phyloP scores from a whole-genome alignment of 2,888 invertebrate species.

The Blastobasis adustella region DNA sequence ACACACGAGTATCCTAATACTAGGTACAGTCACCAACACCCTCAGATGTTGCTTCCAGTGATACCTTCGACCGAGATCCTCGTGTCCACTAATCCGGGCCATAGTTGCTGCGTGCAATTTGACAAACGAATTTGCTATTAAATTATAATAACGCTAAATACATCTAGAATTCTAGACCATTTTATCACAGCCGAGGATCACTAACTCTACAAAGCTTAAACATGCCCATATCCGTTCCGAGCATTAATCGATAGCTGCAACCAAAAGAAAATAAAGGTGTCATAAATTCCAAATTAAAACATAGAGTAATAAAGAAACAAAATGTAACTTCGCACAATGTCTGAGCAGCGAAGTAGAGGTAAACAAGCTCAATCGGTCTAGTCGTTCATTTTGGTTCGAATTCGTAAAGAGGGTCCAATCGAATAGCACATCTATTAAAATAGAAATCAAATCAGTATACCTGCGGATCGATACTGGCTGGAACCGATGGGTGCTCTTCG shows the following conservation, averaged over 20 bases:
- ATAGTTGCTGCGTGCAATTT: slow-evolving; percentile 72
- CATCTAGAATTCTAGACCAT: slow-evolving; percentile 37
- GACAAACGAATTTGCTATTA: slow-evolving; percentile 53
- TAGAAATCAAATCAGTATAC: slow-evolving; percentile 25
- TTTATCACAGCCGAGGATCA: slow-evolving; percentile 66
- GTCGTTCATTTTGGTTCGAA: no score
- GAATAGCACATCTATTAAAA: not conserved
- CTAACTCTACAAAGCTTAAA: slow-evolving; percentile 62
- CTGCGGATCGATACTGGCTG: slow-evolving; percentile 64
- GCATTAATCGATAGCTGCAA: slow-evolving; percentile 71
- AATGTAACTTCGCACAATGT: not conserved
- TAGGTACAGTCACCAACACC: not conserved
- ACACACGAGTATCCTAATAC: slow-evolving; percentile 4
- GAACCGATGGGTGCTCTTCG: slow-evolving; percentile 75
- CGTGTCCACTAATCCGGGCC: slow-evolving; percentile 76
- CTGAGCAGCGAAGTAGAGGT: no score
- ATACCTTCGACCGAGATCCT: slow-evolving; percentile 78
- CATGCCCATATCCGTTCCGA: slow-evolving; percentile 72
- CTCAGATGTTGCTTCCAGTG: slow-evolving; percentile 75
- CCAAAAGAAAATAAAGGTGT: slow-evolving; percentile 47
- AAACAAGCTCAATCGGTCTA: no score
- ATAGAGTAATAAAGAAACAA: not conserved
- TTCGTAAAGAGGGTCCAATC: no score
- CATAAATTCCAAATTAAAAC: no score
- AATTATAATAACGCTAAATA: slow-evolving; percentile 11